Evolutionary conservation across 1,140 invertebrate genomes (phyloP).

Genomic region (Propsilocerus akamusi): DNA sequence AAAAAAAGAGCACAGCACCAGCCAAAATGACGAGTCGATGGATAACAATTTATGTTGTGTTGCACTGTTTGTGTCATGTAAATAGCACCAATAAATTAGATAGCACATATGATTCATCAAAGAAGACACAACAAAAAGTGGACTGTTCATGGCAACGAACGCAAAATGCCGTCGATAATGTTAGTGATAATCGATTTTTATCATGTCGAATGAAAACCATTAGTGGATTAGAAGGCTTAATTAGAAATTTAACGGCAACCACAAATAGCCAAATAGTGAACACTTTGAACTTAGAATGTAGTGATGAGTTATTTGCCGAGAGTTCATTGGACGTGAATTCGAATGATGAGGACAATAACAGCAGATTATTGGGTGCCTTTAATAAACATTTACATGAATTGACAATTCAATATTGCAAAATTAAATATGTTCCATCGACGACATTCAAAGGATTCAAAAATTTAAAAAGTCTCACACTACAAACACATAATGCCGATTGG

Average conservation of each 20-base stretch:
- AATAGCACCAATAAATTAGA: constrained; percentile 4
- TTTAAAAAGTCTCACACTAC: constrained; percentile 43
- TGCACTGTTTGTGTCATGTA: background rate
- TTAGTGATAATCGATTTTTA: constrained; percentile 17
- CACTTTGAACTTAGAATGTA: constrained; percentile 52
- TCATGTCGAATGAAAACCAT: constrained; percentile 54
- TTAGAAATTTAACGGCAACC: constrained; percentile 45
- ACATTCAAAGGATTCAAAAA: constrained; percentile 45
- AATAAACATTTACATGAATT: constrained; percentile 32
- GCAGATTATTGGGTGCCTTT: constrained; percentile 38
- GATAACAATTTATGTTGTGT: constrained; percentile 1
- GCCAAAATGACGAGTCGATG: background rate
- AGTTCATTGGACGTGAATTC: constrained; percentile 48
- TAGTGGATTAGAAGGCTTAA: constrained; percentile 42
- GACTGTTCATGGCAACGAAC: background rate
- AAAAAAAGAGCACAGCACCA: background rate
- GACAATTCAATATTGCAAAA: constrained; percentile 59
- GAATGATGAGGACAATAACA: constrained; percentile 29
- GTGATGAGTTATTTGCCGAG: constrained; percentile 61
- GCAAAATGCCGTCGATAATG: background rate
- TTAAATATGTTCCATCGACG: constrained; percentile 46
- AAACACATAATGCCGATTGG: constrained; percentile 64
- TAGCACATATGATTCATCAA: background rate
- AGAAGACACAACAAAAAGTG: background rate
- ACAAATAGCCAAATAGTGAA: constrained; percentile 40